Conservation (phyloP, 2,888 invertebrate genomes). For the Chironomus tentans region DNA sequence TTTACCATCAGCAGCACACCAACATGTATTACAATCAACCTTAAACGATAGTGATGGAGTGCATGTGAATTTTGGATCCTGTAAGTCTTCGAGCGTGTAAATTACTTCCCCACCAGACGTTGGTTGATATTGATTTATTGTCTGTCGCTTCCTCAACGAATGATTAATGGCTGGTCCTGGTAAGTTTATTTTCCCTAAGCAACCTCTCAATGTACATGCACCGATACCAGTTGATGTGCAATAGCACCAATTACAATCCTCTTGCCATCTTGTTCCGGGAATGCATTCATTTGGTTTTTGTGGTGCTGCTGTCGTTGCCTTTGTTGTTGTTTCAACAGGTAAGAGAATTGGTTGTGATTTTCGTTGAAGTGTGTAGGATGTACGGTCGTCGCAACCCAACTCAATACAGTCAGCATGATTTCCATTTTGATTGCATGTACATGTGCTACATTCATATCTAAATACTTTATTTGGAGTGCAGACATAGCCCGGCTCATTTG, state of each 20-base stretch:
- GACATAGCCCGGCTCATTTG: slow-evolving; percentile 41
- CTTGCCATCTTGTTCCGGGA: slow-evolving; percentile 42
- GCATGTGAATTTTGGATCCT: slow-evolving; percentile 32
- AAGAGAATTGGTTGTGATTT: too few species aligned
- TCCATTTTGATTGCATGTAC: slow-evolving; percentile 46
- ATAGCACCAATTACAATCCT: slow-evolving; percentile 46
- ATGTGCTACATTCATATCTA: slow-evolving; percentile 46
- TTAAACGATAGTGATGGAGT: slow-evolving; percentile 35
- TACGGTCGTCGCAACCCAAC: slow-evolving; percentile 28
- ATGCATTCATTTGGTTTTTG: slow-evolving; percentile 35
- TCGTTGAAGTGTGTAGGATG: too few species aligned
- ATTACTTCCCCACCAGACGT: neutral
- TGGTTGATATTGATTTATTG: neutral
- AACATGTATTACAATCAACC: slow-evolving; percentile 44
- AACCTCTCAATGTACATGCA: slow-evolving; percentile 46
- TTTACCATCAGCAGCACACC: slow-evolving; percentile 44
- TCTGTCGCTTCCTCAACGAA: neutral
- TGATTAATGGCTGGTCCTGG: neutral
- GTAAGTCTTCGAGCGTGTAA: neutral
- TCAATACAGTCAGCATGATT: slow-evolving; percentile 44
- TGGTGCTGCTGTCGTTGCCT: slow-evolving; percentile 31
- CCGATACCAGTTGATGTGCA: slow-evolving; percentile 44
- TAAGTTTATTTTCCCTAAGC: slow-evolving; percentile 30
- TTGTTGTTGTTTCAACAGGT: neutral
- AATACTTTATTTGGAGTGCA: slow-evolving; percentile 46